These are phyloP conservation scores for Etheostoma nigrum DNA, from an alignment of 2,797 vertebrate genomes.

Conservation along the genomic window DNA sequence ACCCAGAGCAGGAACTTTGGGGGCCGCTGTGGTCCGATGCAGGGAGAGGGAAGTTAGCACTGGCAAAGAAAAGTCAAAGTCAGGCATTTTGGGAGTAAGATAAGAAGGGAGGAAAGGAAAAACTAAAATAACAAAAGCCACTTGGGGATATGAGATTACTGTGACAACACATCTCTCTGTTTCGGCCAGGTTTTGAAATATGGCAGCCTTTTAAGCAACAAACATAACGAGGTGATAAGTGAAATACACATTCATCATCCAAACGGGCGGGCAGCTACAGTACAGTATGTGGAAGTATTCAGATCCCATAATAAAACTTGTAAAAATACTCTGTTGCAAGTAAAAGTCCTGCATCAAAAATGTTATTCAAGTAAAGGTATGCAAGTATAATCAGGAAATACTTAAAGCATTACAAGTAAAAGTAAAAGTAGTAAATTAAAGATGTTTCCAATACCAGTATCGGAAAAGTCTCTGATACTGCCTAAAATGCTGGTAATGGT, in stretches of 20 bases:
- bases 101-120: slow-evolving; percentile 85
- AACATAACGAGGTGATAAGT: slow-evolving; percentile 67
- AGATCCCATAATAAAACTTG: too few species aligned
- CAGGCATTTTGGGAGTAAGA: slow-evolving; percentile 85
- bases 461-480: too few species aligned
- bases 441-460: too few species aligned
- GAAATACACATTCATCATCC: slow-evolving; percentile 51
- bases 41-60: slow-evolving; percentile 76
- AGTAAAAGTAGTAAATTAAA: too few species aligned
- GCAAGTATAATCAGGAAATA: too few species aligned
- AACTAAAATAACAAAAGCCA: slow-evolving; percentile 84
- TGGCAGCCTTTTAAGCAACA: slow-evolving; percentile 63
- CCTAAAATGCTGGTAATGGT: too few species aligned
- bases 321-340: too few species aligned
- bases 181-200: slow-evolving; percentile 68
- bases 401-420: too few species aligned
- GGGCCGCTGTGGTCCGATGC: slow-evolving; percentile 75
- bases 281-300: not conserved
- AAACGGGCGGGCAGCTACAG: slow-evolving; percentile 20
- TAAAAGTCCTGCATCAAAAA: too few species aligned
- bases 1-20: slow-evolving; percentile 76
- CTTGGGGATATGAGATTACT: slow-evolving; percentile 73
- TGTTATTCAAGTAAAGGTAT: too few species aligned
- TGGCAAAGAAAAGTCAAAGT: slow-evolving; percentile 79
- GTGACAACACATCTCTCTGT: slow-evolving; percentile 69